A percentile compares a stretch with the other conserved stretches of the same genome.
phyloP scores from a whole-genome alignment of 2,888 invertebrate genomes.

The Corbicula japonica region DNA sequence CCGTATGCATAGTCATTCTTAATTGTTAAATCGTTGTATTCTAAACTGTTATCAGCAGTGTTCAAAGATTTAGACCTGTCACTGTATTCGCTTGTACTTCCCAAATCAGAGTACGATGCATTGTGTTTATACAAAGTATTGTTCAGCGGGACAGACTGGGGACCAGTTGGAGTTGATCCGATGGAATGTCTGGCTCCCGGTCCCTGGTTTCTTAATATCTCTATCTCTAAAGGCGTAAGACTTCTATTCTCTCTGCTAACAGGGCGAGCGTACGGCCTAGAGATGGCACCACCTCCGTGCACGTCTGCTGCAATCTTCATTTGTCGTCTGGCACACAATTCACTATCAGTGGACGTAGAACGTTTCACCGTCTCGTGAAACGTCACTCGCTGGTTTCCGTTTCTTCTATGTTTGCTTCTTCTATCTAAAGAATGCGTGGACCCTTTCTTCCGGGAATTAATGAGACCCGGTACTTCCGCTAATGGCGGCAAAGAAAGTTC shows the following conservation, averaged over 20 bases:
- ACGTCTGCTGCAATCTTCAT: constrained; percentile 79
- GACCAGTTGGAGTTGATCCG: constrained; percentile 30
- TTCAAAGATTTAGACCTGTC: constrained; percentile 18
- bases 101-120: constrained; percentile 29
- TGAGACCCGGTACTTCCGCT: constrained; percentile 63
- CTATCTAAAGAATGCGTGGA: constrained; percentile 69
- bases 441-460: constrained; percentile 57
- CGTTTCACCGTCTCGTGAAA: constrained; percentile 80
- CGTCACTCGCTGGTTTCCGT: constrained; percentile 79
- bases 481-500: constrained; percentile 71
- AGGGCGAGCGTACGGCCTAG: constrained; percentile 26
- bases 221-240: constrained; percentile 45
- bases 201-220: constrained; percentile 38
- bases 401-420: constrained; percentile 70
- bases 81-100: constrained; percentile 38
- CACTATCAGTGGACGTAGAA: constrained; percentile 66
- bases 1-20: constrained; percentile 59
- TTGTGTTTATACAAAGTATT: constrained; percentile 49
- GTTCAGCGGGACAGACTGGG: constrained; percentile 38
- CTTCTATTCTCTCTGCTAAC: constrained; percentile 26
- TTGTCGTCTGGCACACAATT: constrained; percentile 51
- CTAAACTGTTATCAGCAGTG: constrained; percentile 38
- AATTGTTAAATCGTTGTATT: constrained; percentile 53
- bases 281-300: constrained; percentile 57
- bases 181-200: constrained; percentile 54